Evolutionary conservation across 2,888 invertebrate genomes (phyloP), one percentile per base, ranked within the genome.

Genomic region (Halocaridina rubra): DNA sequence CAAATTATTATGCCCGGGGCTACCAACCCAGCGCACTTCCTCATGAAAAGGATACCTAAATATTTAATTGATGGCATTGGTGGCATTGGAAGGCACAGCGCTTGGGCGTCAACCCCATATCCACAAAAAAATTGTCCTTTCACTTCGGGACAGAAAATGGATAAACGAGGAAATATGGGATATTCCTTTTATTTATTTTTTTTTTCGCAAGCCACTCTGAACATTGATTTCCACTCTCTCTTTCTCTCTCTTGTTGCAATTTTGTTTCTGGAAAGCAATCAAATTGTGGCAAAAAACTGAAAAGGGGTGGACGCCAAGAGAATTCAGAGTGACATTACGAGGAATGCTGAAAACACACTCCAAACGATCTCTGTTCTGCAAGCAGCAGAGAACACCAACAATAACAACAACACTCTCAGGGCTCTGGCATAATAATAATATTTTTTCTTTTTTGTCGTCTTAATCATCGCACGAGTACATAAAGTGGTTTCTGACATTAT

Each of bases 1-100:
- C 72, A 72, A 59, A 79, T 74, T 72, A 77, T 80, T 80, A 80
- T 80, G 80, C 80, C 64, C 80, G 74, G 72, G 61, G 72, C 39
- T 80, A 80, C 80, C 80, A 61, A 80, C 80, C 80, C 72, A 80
- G 80, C 80, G 80, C 80, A 80, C 61, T 71, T 72, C 80, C 80
- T 74, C 80, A 80, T 72, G 72, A 53, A 53, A 53, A 53, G 53
- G 53, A 53, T 53, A 10, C 53, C 53, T 53, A 53, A 53, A n/a
- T 53, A 53, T 53, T 53, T 53, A 53, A 53, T 19, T 53, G 53
- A 19, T 53, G 53, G 53, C 53, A 82, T 82, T 77, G 53, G 53
- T 53, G 53, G 53, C 53, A 82, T 82, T 77, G 82, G 82, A 82
- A 82, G 82, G 82, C 82, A 82, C 82, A 82, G 82, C 82, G 82